These are phyloP conservation scores for Zophobas morio DNA, from an alignment of 1,140 invertebrate species.

Conservation along the genomic window DNA sequence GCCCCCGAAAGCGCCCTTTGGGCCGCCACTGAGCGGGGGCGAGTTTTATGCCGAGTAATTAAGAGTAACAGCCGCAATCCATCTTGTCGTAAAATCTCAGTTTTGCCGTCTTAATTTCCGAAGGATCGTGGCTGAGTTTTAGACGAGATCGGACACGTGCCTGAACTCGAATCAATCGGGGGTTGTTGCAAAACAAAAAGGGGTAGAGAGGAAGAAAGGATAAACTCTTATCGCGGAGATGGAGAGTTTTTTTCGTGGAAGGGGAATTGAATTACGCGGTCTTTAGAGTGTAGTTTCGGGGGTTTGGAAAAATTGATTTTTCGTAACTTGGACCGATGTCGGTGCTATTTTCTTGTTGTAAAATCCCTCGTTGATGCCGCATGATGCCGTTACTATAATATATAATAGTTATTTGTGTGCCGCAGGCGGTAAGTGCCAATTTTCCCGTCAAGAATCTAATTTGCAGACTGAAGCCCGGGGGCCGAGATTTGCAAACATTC, in stretches of 20 bases:
- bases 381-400: no score
- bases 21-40: no score
- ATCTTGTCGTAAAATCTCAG: constrained; percentile 3
- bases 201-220: background rate
- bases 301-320: no score
- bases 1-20: background rate
- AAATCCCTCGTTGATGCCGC: no score
- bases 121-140: background rate
- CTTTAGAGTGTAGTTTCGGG: no score
- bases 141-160: constrained; percentile 19
- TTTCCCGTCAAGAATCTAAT: no score
- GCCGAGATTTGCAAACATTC: no score
- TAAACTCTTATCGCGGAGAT: background rate
- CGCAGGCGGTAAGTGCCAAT: no score
- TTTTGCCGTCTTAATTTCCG: background rate
- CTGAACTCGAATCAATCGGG: constrained; percentile 29
- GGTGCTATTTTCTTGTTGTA: no score
- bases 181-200: background rate
- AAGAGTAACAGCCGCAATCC: constrained; percentile 4
- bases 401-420: no score
- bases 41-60: constrained; percentile 9
- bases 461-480: no score
- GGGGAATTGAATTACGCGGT: background rate
- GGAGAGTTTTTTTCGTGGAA: background rate
- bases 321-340: no score